Percentiles rank a stretch among this genome's conserved stretches.
Evolutionary conservation across 2,888 invertebrate species (phyloP).

Genomic region (Cetonia aurata): DNA sequence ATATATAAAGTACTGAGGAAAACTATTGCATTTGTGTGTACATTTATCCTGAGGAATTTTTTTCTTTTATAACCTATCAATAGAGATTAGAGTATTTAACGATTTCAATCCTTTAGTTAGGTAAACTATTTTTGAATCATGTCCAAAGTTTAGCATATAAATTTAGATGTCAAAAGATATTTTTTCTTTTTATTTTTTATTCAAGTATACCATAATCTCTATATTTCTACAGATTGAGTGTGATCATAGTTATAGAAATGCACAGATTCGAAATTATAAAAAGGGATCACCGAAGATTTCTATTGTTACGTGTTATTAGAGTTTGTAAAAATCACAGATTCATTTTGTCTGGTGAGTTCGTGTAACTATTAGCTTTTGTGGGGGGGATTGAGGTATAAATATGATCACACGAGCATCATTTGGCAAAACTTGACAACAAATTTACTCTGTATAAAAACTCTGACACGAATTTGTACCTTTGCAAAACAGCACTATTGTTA

Average conservation of each 20-base stretch:
- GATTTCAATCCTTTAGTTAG: slow-evolving; percentile 50
- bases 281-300: slow-evolving; percentile 14
- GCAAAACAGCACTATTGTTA: slow-evolving; percentile 66
- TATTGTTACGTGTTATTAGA: slow-evolving; percentile 26
- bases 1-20: slow-evolving; percentile 54
- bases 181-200: slow-evolving; percentile 16
- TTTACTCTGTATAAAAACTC: slow-evolving; percentile 64
- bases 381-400: slow-evolving; percentile 51
- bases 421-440: slow-evolving; percentile 65
- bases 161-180: slow-evolving; percentile 35
- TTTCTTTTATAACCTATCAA: slow-evolving; percentile 58
- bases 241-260: slow-evolving; percentile 52
- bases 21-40: slow-evolving; percentile 64
- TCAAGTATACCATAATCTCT: slow-evolving; percentile 60
- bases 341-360: slow-evolving; percentile 31
- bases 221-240: slow-evolving; percentile 56
- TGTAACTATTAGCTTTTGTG: slow-evolving; percentile 27
- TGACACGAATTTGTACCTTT: slow-evolving; percentile 67
- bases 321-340: slow-evolving; percentile 49
- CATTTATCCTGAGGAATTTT: slow-evolving; percentile 64
- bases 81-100: slow-evolving; percentile 62
- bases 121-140: slow-evolving; percentile 44
- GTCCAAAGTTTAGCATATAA: slow-evolving; percentile 28
- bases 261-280: slow-evolving; percentile 15
- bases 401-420: slow-evolving; percentile 56